Conservation (phyloP, 2,113 vertebrate genomes). For the Meriones unguiculatus region DNA sequence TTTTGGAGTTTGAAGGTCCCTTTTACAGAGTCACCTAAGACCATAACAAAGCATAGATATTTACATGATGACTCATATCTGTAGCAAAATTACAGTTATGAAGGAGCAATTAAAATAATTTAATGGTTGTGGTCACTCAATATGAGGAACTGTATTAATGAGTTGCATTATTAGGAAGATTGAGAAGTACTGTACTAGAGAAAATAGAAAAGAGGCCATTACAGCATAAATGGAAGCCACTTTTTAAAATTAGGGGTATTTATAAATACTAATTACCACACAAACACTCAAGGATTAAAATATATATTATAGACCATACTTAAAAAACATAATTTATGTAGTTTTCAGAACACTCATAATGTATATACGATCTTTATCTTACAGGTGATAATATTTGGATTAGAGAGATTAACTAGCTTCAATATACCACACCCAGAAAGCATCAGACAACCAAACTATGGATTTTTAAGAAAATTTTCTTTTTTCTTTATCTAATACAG, state of each 20-base stretch:
- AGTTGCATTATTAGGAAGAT: neutral
- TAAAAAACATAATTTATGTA: conserved; percentile 19
- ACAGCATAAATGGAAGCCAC: neutral
- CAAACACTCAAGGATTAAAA: neutral
- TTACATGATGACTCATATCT: neutral
- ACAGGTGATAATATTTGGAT: neutral
- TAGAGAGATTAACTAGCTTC: neutral
- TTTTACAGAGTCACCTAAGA: neutral
- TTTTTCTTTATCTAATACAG: neutral
- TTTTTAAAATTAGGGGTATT: neutral
- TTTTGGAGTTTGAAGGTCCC: too few relatives aligned
- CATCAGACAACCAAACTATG: neutral
- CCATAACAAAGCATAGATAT: neutral
- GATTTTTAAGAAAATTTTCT: neutral
- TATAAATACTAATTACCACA: conserved; percentile 24
- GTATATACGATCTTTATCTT: neutral
- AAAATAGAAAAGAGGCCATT: neutral
- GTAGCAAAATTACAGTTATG: neutral
- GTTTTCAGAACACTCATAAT: neutral
- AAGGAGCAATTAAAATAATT: neutral
- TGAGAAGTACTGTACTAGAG: neutral
- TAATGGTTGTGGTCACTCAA: neutral
- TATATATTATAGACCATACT: neutral
- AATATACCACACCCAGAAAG: neutral
- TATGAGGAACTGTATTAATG: neutral